phyloP scores from a whole-genome alignment of 2,888 invertebrate species.

The Orthonychiurus folsomi region DNA sequence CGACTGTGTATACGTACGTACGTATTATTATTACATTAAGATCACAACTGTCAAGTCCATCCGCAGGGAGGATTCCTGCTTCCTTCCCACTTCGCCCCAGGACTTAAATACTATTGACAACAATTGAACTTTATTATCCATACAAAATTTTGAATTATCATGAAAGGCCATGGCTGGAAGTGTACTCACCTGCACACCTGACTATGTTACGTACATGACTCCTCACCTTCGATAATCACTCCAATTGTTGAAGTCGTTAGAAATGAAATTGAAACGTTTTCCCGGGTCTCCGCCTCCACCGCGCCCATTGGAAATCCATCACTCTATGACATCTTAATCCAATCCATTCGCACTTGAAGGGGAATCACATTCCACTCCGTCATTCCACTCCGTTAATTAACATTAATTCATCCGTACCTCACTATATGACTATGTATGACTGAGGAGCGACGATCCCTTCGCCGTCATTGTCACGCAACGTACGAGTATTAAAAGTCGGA shows the following conservation, averaged over 20 bases:
- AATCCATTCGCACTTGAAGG: constrained; percentile 14
- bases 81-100: background rate
- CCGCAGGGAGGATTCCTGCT: too few species aligned
- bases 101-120: background rate
- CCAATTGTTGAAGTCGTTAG: background rate
- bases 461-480: background rate
- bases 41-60: too few species aligned
- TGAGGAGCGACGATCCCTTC: too few species aligned
- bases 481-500: too few species aligned
- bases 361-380: constrained; percentile 15
- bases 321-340: background rate
- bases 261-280: background rate
- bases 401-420: background rate
- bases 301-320: constrained; percentile 15
- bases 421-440: too few species aligned
- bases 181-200: too few species aligned
- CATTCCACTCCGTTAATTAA: background rate
- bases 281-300: too few species aligned
- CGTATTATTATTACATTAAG: too few species aligned
- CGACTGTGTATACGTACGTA: too few species aligned
- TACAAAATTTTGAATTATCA: too few species aligned
- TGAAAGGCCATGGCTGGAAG: too few species aligned
- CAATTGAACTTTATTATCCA: too few species aligned
- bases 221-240: background rate
- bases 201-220: background rate